Conservation (phyloP, 2,888 invertebrate species). For the Parasteatoda lunata region DNA sequence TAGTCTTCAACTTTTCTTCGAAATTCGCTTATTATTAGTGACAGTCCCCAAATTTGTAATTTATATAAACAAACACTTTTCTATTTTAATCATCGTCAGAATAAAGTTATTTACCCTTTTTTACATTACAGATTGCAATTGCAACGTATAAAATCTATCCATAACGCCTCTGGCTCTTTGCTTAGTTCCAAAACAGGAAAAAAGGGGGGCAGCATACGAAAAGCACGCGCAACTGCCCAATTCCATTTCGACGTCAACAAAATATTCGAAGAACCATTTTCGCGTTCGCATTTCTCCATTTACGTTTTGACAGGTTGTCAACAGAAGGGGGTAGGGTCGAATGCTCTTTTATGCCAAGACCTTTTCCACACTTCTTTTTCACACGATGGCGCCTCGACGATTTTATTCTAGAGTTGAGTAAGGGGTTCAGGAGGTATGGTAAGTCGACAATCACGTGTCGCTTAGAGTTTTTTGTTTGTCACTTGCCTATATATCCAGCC, state of each 20-base stretch:
- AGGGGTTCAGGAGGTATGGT: neutral
- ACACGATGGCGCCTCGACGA: neutral
- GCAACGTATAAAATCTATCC: no score
- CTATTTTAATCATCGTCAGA: no score
- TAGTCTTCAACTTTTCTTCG: no score
- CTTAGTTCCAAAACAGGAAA: neutral
- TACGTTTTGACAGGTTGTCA: slow-evolving; percentile 58
- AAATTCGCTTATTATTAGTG: no score
- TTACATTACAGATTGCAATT: no score
- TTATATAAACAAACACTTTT: no score
- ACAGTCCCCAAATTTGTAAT: no score
- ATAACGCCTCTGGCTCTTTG: no score
- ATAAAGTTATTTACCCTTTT: no score
- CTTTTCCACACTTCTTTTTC: neutral
- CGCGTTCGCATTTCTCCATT: slow-evolving; percentile 11
- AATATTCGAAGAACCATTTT: slow-evolving; percentile 40
- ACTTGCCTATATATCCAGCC: neutral
- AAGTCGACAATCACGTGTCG: slow-evolving; percentile 26
- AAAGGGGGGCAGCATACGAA: neutral
- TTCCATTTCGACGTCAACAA: slow-evolving; percentile 55
- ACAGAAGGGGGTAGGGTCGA: slow-evolving; percentile 12
- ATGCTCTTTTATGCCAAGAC: neutral
- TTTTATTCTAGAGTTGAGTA: neutral
- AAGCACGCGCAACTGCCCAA: slow-evolving; percentile 54
- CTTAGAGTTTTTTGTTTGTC: slow-evolving; percentile 5